Conservation (phyloP, 2,888 invertebrate species). For the Hydriomena furcata region DNA sequence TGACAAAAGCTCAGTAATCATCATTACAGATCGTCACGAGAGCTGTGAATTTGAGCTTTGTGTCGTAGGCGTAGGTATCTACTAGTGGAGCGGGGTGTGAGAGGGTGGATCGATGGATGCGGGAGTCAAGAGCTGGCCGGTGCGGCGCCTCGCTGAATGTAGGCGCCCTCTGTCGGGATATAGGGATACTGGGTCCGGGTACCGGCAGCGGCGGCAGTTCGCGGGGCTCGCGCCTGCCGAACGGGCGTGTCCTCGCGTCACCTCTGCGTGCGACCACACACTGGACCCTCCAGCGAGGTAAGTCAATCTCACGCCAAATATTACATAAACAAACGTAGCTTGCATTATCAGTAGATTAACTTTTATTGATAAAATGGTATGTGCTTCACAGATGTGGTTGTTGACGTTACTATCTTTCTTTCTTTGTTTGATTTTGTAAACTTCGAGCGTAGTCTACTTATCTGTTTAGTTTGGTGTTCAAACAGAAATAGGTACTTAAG, state of each 20-base stretch:
- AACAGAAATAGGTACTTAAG: conserved; percentile 5
- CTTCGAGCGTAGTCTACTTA: conserved; percentile 15
- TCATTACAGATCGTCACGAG: conserved; percentile 45
- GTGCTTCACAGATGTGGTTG: not conserved
- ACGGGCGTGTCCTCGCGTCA: conserved; percentile 47
- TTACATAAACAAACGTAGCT: conserved; percentile 29
- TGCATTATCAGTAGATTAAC: no score
- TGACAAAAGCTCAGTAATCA: conserved; percentile 52
- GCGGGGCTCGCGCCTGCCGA: conserved; percentile 46
- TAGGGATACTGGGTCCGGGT: conserved; percentile 40
- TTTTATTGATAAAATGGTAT: no score
- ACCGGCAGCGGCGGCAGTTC: conserved; percentile 52
- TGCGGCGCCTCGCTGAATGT: conserved; percentile 12
- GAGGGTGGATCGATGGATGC: conserved; percentile 72
- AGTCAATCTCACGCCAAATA: conserved; percentile 12
- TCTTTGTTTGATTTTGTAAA: conserved; percentile 19
- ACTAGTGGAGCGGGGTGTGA: conserved; percentile 37
- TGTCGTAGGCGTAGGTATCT: conserved; percentile 40
- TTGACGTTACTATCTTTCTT: conserved; percentile 8
- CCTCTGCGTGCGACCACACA: conserved; percentile 8
- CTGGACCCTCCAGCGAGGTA: conserved; percentile 23
- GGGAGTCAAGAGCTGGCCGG: conserved; percentile 43
- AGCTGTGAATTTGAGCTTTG: conserved; percentile 45
- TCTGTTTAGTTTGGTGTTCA: conserved; percentile 4
- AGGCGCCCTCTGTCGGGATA: conserved; percentile 53